phyloP scores from a whole-genome alignment of 23 tunicate genomes.

The Trididemnum clinides region DNA sequence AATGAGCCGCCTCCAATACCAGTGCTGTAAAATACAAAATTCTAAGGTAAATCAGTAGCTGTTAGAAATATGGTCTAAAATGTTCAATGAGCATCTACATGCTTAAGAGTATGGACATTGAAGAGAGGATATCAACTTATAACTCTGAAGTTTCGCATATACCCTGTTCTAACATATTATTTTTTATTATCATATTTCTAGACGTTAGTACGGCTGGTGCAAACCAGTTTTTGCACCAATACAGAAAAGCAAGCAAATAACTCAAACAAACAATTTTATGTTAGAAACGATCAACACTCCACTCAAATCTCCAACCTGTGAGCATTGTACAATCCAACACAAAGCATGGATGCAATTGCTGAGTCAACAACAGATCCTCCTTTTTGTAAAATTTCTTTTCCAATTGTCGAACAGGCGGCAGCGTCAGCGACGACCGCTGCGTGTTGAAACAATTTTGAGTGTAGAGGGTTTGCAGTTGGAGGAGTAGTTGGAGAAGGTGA shows the following conservation, averaged over 20 bases:
- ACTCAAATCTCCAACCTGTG: conserved; percentile 60
- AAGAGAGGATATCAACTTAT: too few species aligned
- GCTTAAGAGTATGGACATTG: too few species aligned
- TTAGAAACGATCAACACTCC: too few species aligned
- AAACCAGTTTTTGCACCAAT: too few species aligned
- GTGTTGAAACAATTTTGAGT: conserved; percentile 21
- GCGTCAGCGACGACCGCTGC: conserved; percentile 97
- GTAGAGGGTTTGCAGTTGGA: background rate
- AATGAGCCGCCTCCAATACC: conserved; percentile 97
- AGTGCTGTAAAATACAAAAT: conserved; percentile 41
- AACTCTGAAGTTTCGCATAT: too few species aligned
- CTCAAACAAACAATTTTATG: too few species aligned
- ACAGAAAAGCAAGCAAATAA: too few species aligned
- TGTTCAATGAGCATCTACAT: too few species aligned
- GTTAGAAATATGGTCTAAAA: background rate
- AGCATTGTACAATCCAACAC: conserved; percentile 77
- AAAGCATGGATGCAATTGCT: conserved; percentile 89
- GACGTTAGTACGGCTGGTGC: too few species aligned
- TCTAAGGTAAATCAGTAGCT: background rate
- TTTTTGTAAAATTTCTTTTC: conserved; percentile 51
- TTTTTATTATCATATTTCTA: too few species aligned
- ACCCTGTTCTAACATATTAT: too few species aligned
- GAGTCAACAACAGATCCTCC: conserved; percentile 96
- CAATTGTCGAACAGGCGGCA: conserved; percentile 83
- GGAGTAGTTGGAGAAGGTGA: background rate